Evolutionary conservation across 2,797 vertebrate genomes (phyloP).

Genomic region (Molothrus aeneus): DNA sequence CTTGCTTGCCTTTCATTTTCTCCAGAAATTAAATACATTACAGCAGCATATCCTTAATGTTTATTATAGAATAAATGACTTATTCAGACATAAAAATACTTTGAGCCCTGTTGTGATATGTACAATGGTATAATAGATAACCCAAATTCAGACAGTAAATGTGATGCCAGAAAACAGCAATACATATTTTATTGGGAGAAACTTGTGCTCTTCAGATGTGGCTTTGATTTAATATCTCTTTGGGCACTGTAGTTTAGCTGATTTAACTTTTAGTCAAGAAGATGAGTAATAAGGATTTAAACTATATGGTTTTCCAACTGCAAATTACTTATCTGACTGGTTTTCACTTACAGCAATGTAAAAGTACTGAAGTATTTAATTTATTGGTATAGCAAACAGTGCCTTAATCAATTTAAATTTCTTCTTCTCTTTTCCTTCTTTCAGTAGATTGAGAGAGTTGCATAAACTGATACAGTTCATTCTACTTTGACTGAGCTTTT

Average conservation of each 20-base stretch:
- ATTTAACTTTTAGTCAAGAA: background rate
- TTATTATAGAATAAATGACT: slow-evolving; percentile 1
- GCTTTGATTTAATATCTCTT: background rate
- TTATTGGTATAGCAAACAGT: background rate
- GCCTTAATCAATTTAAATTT: background rate
- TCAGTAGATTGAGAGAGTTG: background rate
- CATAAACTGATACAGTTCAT: background rate
- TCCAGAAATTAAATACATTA: background rate
- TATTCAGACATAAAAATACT: background rate
- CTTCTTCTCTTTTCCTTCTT: background rate
- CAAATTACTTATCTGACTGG: background rate
- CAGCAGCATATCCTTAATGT: background rate
- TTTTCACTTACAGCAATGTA: background rate
- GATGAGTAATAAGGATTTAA: background rate
- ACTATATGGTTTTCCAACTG: background rate
- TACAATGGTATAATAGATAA: background rate
- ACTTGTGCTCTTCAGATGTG: background rate
- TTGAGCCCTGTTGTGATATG: background rate
- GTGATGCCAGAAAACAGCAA: background rate
- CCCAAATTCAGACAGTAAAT: background rate
- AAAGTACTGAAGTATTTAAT: background rate
- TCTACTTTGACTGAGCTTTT: background rate
- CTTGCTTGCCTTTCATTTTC: background rate
- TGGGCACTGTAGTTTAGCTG: background rate
- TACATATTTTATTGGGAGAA: background rate